Base-by-base conservation (phyloP, 35 echinoderm and acorn worm genomes). In the Strongylocentrotus purpuratus region DNA sequence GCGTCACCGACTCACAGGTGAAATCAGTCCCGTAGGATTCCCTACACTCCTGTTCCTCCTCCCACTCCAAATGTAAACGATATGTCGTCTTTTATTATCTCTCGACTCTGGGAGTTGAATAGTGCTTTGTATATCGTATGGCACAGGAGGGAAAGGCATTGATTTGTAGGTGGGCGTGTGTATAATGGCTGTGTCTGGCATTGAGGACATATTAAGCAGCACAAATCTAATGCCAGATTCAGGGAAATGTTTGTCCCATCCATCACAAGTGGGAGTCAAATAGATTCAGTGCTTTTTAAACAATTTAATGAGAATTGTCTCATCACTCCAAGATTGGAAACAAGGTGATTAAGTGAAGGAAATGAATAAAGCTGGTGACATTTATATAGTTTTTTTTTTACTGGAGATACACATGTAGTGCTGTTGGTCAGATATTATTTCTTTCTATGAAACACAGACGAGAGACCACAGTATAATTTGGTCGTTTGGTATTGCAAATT, bases 11-110 rank as follows among this genome's bases (percentile, higher is more conserved):
- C 65, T 28, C 65, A 8, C 65, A 78, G 65, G 65, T 78, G 65
- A 78, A 78, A 55, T n/a, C 20, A 8, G 22, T 78, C 65, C 65
- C 28, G 20, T 18, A 78, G 18, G 7, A 78, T 78, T 78, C 65
- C 65, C 7, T 78, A 22, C 65, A 22, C 65, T 78, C 65, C 25
- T 78, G 22, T 78, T 78, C 28, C 4, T n/a, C 28, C 6, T 28
- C 65, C 65, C 65, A 78, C 65, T 78, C 65, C 4, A 78, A 78
- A 78, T 78, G 65, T 78, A 78, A 78, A n/a, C 65, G 65, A 78
- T 78, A 78, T 78, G 65, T 78, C 65, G 65, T n/a, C 65, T 22
- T 28, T 15, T 78, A 78, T 78, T 78, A 78, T 78, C 65, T 71
- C 25, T 15, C 20, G 22, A 25, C 61, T 78, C 5, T 2, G 11